These are phyloP conservation scores for Lysiphlebus fabarum DNA, from an alignment of 1,140 invertebrate genomes.

Conservation along the genomic window DNA sequence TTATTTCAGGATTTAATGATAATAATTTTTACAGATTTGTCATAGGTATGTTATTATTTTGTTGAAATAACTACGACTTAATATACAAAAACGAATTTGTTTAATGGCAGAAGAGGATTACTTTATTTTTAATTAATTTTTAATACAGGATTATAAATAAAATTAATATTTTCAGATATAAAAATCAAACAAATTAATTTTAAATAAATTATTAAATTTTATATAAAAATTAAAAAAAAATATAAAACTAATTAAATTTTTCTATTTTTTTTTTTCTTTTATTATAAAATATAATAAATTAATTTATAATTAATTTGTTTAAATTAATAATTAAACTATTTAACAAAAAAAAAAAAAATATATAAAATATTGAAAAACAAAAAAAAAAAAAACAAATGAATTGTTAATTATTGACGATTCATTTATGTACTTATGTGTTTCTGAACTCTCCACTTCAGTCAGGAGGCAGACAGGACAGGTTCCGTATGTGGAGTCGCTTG, in stretches of 20 bases:
- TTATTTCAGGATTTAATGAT: constrained; percentile 44
- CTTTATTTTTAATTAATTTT: neutral
- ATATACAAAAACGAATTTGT: constrained; percentile 19
- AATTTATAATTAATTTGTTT: constrained; percentile 25
- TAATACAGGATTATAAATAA: constrained; percentile 4
- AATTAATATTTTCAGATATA: constrained; percentile 12
- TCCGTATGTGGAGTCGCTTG: constrained; percentile 54
- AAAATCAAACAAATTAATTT: neutral
- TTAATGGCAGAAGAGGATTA: neutral
- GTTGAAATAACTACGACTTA: constrained; percentile 47
- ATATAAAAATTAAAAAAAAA: neutral
- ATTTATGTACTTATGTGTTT: constrained; percentile 54
- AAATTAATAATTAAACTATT: constrained; percentile 32
- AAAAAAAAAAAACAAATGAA: constrained; percentile 36
- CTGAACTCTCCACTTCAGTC: constrained; percentile 58
- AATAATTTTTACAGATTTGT: constrained; percentile 46
- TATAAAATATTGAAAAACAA: constrained; percentile 37
- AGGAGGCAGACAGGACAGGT: constrained; percentile 57
- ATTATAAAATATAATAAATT: constrained; percentile 38
- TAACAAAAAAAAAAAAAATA: constrained; percentile 29
- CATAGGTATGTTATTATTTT: constrained; percentile 57
- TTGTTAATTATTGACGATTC: constrained; percentile 50
- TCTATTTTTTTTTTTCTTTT: too few relatives aligned
- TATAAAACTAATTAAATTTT: neutral
- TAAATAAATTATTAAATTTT: too few relatives aligned